phyloP scores from a whole-genome alignment of 2,888 invertebrate genomes.

The Argyra leucocephala region DNA sequence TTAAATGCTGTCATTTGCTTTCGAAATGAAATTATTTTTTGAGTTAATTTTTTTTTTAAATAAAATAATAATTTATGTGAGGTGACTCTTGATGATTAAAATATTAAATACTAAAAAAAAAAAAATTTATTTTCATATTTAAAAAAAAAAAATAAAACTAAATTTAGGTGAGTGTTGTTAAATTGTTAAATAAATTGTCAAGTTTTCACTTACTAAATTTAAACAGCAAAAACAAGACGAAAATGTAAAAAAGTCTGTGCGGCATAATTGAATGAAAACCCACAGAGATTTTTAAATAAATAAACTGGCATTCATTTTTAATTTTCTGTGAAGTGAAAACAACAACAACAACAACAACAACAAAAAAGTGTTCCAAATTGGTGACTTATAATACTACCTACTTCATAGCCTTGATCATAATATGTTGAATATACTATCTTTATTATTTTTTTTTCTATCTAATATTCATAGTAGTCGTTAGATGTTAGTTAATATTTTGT shows the following conservation, averaged over 20 bases:
- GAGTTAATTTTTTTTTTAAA: no score
- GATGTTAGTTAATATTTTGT: no score
- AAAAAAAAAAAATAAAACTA: no score
- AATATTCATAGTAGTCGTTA: no score
- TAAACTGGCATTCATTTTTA: neutral
- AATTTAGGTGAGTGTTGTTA: slow-evolving; percentile 3
- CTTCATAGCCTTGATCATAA: neutral
- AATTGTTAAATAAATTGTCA: neutral
- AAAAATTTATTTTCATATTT: neutral
- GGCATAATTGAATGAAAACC: neutral
- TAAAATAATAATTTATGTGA: no score
- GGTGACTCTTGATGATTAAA: no score
- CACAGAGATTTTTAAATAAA: neutral
- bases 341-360: no score
- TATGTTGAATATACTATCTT: neutral
- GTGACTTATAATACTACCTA: neutral
- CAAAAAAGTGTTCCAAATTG: neutral
- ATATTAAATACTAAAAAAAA: no score
- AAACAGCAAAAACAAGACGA: neutral
- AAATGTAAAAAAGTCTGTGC: neutral
- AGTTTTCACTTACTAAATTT: neutral
- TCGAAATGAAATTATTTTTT: no score
- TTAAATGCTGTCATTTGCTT: no score
- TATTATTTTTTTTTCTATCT: no score
- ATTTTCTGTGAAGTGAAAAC: no score